These are phyloP conservation scores for Drosophila sucinea DNA, from an alignment of 1,140 invertebrate genomes.

Conservation along the genomic window DNA sequence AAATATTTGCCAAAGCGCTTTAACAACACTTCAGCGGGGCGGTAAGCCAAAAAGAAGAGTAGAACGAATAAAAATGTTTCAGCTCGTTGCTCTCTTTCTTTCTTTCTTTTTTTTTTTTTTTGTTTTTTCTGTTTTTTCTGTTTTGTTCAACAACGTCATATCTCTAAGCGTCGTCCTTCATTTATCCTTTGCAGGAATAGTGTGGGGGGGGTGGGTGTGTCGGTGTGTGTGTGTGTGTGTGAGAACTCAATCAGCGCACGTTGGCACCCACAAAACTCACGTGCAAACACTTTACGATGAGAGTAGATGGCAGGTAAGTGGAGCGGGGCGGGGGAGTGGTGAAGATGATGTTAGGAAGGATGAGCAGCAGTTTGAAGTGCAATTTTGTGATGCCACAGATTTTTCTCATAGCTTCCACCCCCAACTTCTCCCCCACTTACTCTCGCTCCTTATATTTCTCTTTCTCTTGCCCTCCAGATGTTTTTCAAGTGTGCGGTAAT, in stretches of 20 bases:
- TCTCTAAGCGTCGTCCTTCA: constrained; percentile 76
- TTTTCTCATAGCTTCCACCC: constrained; percentile 26
- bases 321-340: neutral
- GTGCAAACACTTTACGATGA: constrained; percentile 77
- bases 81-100: constrained; percentile 15
- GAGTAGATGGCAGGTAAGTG: neutral
- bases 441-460: neutral
- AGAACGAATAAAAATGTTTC: constrained; percentile 13
- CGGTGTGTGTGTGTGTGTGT: constrained; percentile 11
- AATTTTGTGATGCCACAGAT: constrained; percentile 76
- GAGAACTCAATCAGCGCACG: constrained; percentile 77
- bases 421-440: neutral
- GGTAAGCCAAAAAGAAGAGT: constrained; percentile 5
- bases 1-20: constrained; percentile 80
- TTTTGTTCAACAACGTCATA: constrained; percentile 32
- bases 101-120: constrained; percentile 7
- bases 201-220: constrained; percentile 28
- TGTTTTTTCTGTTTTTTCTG: too few relatives aligned
- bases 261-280: constrained; percentile 74
- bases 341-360: neutral
- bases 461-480: constrained; percentile 24
- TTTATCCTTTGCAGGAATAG: constrained; percentile 66
- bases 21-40: constrained; percentile 59
- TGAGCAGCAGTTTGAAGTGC: constrained; percentile 60
- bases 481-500: constrained; percentile 69